These are phyloP conservation scores for Frieseomelitta varia DNA, from an alignment of 1,140 invertebrate genomes.

Conservation along the genomic window DNA sequence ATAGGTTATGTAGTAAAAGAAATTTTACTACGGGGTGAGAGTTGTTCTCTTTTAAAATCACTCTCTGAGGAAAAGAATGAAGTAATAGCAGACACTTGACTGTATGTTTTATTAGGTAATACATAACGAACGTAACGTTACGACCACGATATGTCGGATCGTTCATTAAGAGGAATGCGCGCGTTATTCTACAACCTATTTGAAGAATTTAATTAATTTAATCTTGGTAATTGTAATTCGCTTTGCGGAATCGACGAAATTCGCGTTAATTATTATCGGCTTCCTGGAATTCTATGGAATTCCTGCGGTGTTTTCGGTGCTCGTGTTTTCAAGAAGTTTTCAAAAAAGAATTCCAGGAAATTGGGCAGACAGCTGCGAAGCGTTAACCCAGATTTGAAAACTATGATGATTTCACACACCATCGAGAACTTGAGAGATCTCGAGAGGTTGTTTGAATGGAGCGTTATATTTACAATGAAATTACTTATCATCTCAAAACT, in stretches of 20 bases:
- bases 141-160: background rate
- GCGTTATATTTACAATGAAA: background rate
- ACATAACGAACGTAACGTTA: background rate
- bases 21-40: background rate
- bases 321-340: constrained; percentile 7
- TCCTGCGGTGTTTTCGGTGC: background rate
- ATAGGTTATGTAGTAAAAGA: background rate
- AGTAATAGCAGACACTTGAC: background rate
- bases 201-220: constrained; percentile 32
- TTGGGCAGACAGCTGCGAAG: background rate
- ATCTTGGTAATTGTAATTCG: background rate
- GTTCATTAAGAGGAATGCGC: constrained; percentile 26
- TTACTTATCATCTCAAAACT: too few species aligned
- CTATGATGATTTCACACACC: background rate
- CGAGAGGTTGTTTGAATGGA: background rate
- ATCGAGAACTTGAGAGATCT: background rate
- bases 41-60: background rate
- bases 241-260: constrained; percentile 1
- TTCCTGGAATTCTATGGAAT: constrained; percentile 27
- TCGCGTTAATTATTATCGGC: background rate
- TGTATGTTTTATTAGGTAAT: background rate
- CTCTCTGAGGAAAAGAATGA: background rate
- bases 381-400: constrained; percentile 4
- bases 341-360: constrained; percentile 8
- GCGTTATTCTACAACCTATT: constrained; percentile 35